A percentile compares a stretch with the other conserved stretches of the same genome.
Evolutionary conservation across 1,140 invertebrate genomes (phyloP).

Genomic region (Drosophila pectinifera): DNA sequence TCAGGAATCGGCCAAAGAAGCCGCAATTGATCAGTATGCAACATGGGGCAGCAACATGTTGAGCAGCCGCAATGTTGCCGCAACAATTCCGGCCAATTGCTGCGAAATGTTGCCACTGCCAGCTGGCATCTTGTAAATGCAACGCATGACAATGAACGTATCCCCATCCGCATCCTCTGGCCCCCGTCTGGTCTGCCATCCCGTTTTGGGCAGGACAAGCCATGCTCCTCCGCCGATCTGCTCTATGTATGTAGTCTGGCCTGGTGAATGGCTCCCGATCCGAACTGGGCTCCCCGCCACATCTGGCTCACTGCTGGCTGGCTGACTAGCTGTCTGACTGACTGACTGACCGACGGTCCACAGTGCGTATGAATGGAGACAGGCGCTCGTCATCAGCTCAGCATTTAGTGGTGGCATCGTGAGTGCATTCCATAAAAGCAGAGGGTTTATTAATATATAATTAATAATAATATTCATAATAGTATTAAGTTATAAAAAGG

Average conservation of each 20-base stretch:
- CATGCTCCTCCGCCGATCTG: conserved; percentile 35
- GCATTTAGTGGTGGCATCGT: conserved; percentile 33
- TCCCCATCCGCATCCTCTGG: not conserved
- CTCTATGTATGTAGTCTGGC: conserved; percentile 25
- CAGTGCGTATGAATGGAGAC: conserved; percentile 78
- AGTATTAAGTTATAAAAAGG: no score
- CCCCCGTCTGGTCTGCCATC: conserved; percentile 8
- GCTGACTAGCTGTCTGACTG: conserved; percentile 1
- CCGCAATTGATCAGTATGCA: conserved; percentile 82
- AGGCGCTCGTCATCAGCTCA: conserved; percentile 46
- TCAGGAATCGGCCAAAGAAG: conserved; percentile 58
- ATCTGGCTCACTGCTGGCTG: conserved; percentile 2
- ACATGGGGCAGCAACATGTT: conserved; percentile 71
- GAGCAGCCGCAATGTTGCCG: conserved; percentile 80
- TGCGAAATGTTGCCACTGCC: conserved; percentile 64
- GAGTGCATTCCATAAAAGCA: not conserved
- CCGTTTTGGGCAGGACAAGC: conserved; percentile 61
- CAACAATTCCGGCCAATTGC: conserved; percentile 77
- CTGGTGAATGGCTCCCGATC: conserved; percentile 53
- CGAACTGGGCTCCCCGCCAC: conserved; percentile 1
- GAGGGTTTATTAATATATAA: no score
- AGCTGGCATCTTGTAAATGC: conserved; percentile 84
- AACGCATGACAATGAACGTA: conserved; percentile 81
- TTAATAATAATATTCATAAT: no score
- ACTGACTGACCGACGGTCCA: conserved; percentile 48